Percentiles rank a stretch among this genome's conserved stretches.
Evolutionary conservation across 1,140 invertebrate species (phyloP).

Genomic region (Popillia japonica): DNA sequence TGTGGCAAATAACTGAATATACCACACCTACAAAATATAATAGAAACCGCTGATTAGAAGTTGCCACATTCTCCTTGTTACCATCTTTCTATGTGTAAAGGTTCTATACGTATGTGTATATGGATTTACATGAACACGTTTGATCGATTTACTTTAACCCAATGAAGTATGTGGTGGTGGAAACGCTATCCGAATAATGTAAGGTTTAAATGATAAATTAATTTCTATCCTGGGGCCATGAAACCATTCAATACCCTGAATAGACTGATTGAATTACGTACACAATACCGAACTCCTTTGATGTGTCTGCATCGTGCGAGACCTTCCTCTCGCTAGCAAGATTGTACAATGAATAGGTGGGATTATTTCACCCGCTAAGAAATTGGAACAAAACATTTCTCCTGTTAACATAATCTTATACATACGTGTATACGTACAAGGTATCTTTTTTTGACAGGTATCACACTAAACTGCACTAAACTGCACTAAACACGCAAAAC

Average conservation of each 20-base stretch:
- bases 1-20: too few relatives aligned
- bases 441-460: too few relatives aligned
- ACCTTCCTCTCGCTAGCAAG: conserved; percentile 3
- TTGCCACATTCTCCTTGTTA: too few relatives aligned
- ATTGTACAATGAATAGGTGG: not conserved
- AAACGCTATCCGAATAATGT: conserved; percentile 42
- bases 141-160: conserved; percentile 13
- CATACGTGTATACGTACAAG: too few relatives aligned
- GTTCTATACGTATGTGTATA: not conserved
- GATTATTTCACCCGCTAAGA: conserved; percentile 7
- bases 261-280: conserved; percentile 47
- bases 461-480: too few relatives aligned
- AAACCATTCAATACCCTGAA: conserved; percentile 46
- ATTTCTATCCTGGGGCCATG: conserved; percentile 43
- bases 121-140: conserved; percentile 1
- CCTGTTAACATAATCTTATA: too few relatives aligned
- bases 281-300: conserved; percentile 45
- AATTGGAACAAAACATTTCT: not conserved
- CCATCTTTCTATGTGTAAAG: too few relatives aligned
- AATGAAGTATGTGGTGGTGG: conserved; percentile 33
- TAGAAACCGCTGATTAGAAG: too few relatives aligned
- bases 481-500: too few relatives aligned
- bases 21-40: too few relatives aligned
- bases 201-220: conserved; percentile 45
- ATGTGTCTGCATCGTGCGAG: conserved; percentile 38